Conservation (phyloP, 2,113 vertebrate genomes). For the Oreochromis niloticus region DNA sequence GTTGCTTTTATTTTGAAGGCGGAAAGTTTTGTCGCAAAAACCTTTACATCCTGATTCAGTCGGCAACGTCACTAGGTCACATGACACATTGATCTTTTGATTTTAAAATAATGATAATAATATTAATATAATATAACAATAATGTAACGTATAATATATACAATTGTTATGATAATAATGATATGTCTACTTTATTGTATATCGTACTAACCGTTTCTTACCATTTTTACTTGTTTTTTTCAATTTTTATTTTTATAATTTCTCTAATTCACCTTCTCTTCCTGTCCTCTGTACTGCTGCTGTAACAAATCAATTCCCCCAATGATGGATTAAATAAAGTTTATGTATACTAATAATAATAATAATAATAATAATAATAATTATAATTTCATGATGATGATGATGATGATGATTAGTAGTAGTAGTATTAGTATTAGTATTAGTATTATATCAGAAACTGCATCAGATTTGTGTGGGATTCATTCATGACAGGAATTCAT, state of each 20-base stretch:
- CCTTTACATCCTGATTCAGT: background rate
- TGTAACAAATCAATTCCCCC: background rate
- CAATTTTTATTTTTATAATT: background rate
- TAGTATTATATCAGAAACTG: background rate
- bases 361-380: no score
- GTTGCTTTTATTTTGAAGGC: constrained; percentile 11
- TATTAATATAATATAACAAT: background rate
- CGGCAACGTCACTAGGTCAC: background rate
- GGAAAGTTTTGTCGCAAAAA: background rate
- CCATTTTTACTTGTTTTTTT: background rate
- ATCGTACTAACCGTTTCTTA: background rate
- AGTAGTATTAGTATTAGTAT: background rate
- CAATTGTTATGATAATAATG: background rate
- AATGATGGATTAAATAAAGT: background rate
- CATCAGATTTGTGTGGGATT: background rate
- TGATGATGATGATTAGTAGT: background rate
- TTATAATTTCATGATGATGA: no score
- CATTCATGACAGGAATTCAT: background rate
- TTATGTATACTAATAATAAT: background rate
- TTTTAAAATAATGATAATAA: background rate
- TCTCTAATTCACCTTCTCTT: background rate
- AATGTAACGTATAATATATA: background rate
- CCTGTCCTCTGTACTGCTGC: background rate
- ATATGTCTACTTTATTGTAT: background rate
- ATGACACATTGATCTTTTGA: background rate